These are phyloP conservation scores for Neosalanx taihuensis DNA, from an alignment of 2,797 vertebrate genomes.

Conservation along the genomic window DNA sequence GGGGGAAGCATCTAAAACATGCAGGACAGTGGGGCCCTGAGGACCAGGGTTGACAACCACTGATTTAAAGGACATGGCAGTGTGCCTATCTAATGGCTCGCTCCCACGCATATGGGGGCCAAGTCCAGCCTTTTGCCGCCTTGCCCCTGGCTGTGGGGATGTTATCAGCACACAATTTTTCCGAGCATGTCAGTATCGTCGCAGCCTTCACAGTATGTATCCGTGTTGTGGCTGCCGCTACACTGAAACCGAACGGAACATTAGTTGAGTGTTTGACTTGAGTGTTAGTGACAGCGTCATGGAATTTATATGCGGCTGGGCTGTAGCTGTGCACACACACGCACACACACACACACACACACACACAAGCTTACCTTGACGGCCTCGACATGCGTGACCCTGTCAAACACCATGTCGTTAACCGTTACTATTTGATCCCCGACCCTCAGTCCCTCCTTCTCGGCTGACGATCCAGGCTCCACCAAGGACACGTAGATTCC, in stretches of 20 bases:
- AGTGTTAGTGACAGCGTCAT: not conserved
- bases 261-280: not conserved
- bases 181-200: too few relatives aligned
- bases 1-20: too few relatives aligned
- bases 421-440: conserved; percentile 92
- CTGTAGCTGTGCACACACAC: not conserved
- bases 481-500: conserved; percentile 94
- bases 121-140: not conserved
- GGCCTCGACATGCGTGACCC: conserved; percentile 85
- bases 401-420: conserved; percentile 83
- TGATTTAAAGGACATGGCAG: not conserved
- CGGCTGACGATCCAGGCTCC: conserved; percentile 88
- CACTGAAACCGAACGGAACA: not conserved
- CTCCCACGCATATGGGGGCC: not conserved
- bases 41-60: too few relatives aligned
- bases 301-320: not conserved
- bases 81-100: not conserved
- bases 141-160: not conserved
- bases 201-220: too few relatives aligned
- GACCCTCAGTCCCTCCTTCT: conserved; percentile 87
- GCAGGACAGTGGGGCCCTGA: too few relatives aligned
- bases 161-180: not conserved
- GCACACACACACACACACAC: conserved; percentile 9
- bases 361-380: conserved; percentile 79
- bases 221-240: too few relatives aligned